A percentile compares a stretch with the other conserved stretches of the same genome.
These are phyloP conservation scores for Uloborus diversus DNA, from an alignment of 1,140 invertebrate genomes.

Conservation along the genomic window DNA sequence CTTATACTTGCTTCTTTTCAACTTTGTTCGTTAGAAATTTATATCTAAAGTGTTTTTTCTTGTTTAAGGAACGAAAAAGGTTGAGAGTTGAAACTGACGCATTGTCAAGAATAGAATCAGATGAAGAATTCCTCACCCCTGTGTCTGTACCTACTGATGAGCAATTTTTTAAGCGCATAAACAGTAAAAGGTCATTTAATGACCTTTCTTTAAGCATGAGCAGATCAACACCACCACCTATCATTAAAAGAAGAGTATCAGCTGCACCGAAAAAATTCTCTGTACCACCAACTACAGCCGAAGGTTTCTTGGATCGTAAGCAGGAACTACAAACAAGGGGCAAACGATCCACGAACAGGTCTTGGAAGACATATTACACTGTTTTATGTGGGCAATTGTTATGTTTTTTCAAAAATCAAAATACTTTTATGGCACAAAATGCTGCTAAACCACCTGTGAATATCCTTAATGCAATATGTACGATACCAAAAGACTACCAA, in stretches of 20 bases:
- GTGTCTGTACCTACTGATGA: constrained; percentile 63
- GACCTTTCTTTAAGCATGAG: too few species aligned
- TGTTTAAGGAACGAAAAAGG: constrained; percentile 23
- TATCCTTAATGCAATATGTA: constrained; percentile 84
- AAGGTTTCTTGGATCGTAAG: constrained; percentile 92
- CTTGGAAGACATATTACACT: constrained; percentile 95
- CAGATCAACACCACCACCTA: not conserved
- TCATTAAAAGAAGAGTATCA: not conserved
- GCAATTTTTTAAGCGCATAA: constrained; percentile 81
- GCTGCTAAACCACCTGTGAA: constrained; percentile 91
- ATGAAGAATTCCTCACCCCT: constrained; percentile 7
- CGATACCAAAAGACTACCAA: constrained; percentile 84
- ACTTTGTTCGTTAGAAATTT: not conserved
- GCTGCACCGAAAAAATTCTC: constrained; percentile 72
- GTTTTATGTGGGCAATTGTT: constrained; percentile 95
- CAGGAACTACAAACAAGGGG: constrained; percentile 92
- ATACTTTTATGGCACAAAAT: constrained; percentile 82
- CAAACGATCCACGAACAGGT: constrained; percentile 90
- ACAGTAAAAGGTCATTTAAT: constrained; percentile 45
- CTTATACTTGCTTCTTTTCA: too few species aligned
- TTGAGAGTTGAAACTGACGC: not conserved
- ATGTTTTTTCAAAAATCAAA: constrained; percentile 97
- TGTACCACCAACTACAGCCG: constrained; percentile 85
- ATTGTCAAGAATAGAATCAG: not conserved
- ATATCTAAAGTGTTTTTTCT: not conserved